Evolutionary conservation across 2,888 invertebrate genomes (phyloP).

Genomic region (Cryptocheilus praepositus): DNA sequence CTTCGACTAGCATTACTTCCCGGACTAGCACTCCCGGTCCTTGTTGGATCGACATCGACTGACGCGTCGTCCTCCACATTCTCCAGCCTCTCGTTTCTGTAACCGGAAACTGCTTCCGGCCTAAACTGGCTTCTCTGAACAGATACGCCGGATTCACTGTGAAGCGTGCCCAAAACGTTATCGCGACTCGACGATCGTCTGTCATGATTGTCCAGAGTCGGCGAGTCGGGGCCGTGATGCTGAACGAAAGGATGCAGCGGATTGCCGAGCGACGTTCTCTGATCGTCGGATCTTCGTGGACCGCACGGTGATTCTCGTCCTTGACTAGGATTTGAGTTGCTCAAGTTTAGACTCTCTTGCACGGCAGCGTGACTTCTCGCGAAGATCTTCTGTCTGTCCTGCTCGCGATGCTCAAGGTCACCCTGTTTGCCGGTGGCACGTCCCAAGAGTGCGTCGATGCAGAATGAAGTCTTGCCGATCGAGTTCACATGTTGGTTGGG

Average conservation of each 20-base stretch:
- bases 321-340: conserved; percentile 65
- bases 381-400: conserved; percentile 31
- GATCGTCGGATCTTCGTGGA: conserved; percentile 29
- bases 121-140: conserved; percentile 32
- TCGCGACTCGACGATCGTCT: conserved; percentile 32
- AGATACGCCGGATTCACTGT: conserved; percentile 19
- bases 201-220: conserved; percentile 31
- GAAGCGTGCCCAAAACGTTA: conserved; percentile 22
- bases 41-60: conserved; percentile 69
- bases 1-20: conserved; percentile 81
- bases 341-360: conserved; percentile 73
- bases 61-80: conserved; percentile 57
- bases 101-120: conserved; percentile 52
- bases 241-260: conserved; percentile 47
- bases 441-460: conserved; percentile 91
- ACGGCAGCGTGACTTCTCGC: conserved; percentile 56
- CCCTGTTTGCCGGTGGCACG: conserved; percentile 72
- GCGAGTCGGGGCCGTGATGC: conserved; percentile 36
- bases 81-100: conserved; percentile 58
- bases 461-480: conserved; percentile 85
- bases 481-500: conserved; percentile 34
- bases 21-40: conserved; percentile 76
- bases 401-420: conserved; percentile 33
- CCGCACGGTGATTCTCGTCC: conserved; percentile 36
- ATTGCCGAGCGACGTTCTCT: conserved; percentile 38